phyloP scores from a whole-genome alignment of 2,888 invertebrate species.

The Erebia palarica region DNA sequence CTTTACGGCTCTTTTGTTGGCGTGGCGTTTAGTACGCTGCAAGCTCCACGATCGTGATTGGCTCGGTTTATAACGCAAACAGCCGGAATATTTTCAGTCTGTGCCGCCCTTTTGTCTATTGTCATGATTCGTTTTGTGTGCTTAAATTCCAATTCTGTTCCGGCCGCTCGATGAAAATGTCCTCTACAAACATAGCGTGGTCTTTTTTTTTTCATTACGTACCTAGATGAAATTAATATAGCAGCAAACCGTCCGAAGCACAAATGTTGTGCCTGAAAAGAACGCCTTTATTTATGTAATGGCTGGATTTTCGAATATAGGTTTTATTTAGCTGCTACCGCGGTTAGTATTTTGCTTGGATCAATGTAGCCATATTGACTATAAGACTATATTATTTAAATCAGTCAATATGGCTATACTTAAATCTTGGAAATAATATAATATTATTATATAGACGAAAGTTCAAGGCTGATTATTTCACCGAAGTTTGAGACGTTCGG shows the following conservation, averaged over 20 bases:
- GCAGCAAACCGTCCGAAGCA: slow-evolving; percentile 1
- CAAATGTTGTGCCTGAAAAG: slow-evolving; percentile 4
- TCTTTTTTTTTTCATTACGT: slow-evolving; percentile 15
- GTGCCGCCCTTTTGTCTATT: slow-evolving; percentile 53
- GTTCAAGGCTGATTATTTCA: too few species aligned
- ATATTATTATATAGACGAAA: too few species aligned
- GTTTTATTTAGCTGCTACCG: neutral
- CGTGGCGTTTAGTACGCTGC: slow-evolving; percentile 72
- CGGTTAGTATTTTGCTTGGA: neutral
- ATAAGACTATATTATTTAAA: too few species aligned
- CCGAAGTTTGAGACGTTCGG: too few species aligned
- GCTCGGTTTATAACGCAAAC: slow-evolving; percentile 71
- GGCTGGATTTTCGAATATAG: neutral
- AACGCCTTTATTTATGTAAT: slow-evolving; percentile 1
- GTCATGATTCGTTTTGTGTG: slow-evolving; percentile 47
- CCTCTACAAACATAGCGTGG: slow-evolving; percentile 17
- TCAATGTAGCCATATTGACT: too few species aligned
- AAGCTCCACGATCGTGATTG: slow-evolving; percentile 65
- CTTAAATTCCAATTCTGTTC: slow-evolving; percentile 48
- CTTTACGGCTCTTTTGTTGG: slow-evolving; percentile 79
- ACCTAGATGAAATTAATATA: slow-evolving; percentile 16
- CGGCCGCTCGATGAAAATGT: slow-evolving; percentile 30
- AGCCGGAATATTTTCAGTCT: slow-evolving; percentile 64
- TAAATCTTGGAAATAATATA: too few species aligned
- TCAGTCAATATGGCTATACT: too few species aligned